Evolutionary conservation across 2,797 vertebrate genomes (phyloP).

Genomic region (Poecilia velifera): DNA sequence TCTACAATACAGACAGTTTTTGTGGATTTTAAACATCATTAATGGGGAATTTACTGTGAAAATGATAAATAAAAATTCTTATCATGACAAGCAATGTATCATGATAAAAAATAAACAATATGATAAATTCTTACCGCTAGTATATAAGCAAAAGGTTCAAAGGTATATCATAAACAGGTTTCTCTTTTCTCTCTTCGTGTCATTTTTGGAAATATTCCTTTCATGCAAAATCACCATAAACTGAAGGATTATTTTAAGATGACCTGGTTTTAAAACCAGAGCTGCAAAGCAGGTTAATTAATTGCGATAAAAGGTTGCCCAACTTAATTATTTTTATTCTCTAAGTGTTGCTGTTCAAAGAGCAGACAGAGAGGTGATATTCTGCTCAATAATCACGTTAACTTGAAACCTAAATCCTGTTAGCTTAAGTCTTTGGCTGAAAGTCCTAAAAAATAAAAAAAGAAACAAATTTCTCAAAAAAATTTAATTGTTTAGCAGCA

Average conservation of each 20-base stretch:
- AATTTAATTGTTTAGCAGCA: not conserved
- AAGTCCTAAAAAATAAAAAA: not conserved
- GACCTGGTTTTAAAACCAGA: not conserved
- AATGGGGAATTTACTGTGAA: too few relatives aligned
- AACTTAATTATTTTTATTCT: not conserved
- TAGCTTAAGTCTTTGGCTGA: not conserved
- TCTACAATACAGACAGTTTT: too few relatives aligned
- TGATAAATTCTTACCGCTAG: too few relatives aligned
- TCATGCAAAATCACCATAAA: not conserved
- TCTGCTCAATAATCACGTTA: not conserved
- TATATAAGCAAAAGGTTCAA: too few relatives aligned
- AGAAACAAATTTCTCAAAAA: not conserved
- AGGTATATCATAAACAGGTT: not conserved
- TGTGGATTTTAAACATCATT: too few relatives aligned
- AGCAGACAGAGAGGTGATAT: not conserved
- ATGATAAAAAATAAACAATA: too few relatives aligned
- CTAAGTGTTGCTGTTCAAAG: not conserved
- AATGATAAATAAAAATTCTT: too few relatives aligned
- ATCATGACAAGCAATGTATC: too few relatives aligned
- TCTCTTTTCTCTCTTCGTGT: not conserved
- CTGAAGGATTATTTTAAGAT: not conserved
- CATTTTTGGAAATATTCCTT: not conserved
- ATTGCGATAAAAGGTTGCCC: not conserved
- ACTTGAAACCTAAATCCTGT: not conserved
- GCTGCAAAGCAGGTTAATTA: not conserved